Conservation (phyloP, 2,888 invertebrate species). For the Melanostoma mellinum region DNA sequence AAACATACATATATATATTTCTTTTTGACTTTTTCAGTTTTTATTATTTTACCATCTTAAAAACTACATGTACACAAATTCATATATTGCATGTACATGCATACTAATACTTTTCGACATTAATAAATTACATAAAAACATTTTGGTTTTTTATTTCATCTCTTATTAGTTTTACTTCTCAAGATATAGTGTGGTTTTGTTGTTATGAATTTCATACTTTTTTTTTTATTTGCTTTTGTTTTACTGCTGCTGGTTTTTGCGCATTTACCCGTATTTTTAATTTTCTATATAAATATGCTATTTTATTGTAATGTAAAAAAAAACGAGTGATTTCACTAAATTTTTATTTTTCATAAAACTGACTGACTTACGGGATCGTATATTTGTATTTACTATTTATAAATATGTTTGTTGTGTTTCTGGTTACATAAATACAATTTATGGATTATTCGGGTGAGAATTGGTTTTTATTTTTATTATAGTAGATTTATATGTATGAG, state of each 20-base stretch:
- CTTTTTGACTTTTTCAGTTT: slow-evolving; percentile 52
- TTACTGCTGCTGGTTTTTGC: slow-evolving; percentile 46
- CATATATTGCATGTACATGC: slow-evolving; percentile 58
- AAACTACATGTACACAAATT: slow-evolving; percentile 65
- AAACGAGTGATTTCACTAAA: slow-evolving; percentile 57
- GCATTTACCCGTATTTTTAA: slow-evolving; percentile 64
- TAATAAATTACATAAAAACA: slow-evolving; percentile 45
- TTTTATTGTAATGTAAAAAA: slow-evolving; percentile 52
- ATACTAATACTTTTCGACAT: slow-evolving; percentile 60
- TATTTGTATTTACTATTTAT: neutral
- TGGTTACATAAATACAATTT: slow-evolving; percentile 35
- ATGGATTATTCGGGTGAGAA: slow-evolving; percentile 63
- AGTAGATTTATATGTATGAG: slow-evolving; percentile 21
- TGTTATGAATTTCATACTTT: slow-evolving; percentile 19
- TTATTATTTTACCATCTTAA: slow-evolving; percentile 61
- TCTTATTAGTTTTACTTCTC: slow-evolving; percentile 35
- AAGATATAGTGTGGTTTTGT: slow-evolving; percentile 33
- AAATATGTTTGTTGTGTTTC: slow-evolving; percentile 2
- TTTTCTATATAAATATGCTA: slow-evolving; percentile 49
- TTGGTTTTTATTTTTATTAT: slow-evolving; percentile 46
- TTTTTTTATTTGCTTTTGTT: slow-evolving; percentile 16
- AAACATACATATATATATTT: slow-evolving; percentile 71
- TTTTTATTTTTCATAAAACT: slow-evolving; percentile 35
- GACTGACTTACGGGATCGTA: slow-evolving; percentile 44
- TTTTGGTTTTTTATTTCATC: neutral